Evolutionary conservation across 2,888 invertebrate species (phyloP).

Genomic region (Ectemnius lituratus): DNA sequence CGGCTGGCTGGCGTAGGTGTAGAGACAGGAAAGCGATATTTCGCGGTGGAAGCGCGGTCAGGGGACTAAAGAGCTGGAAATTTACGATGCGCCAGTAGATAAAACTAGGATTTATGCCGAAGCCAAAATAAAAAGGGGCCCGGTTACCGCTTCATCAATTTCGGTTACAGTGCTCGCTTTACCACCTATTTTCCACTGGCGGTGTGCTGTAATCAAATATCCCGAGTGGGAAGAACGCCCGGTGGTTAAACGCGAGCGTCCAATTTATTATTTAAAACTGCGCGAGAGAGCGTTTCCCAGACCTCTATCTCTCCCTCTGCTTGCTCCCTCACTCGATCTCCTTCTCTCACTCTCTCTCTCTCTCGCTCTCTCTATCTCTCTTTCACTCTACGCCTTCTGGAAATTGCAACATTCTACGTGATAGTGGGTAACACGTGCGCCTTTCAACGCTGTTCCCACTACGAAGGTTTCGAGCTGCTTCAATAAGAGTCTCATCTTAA

Average conservation of each 20-base stretch:
- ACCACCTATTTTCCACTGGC: conserved; percentile 25
- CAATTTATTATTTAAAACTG: conserved; percentile 56
- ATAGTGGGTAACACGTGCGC: conserved; percentile 36
- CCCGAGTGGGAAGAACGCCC: conserved; percentile 34
- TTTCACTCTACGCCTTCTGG: neutral
- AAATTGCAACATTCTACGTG: conserved; percentile 33
- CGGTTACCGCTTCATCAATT: conserved; percentile 17
- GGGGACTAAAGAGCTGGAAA: neutral
- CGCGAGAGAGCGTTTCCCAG: conserved; percentile 28
- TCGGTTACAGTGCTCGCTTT: conserved; percentile 21
- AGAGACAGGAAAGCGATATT: neutral
- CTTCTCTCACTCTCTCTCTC: too few species aligned
- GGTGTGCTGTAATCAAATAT: conserved; percentile 17
- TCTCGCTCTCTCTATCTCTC: too few species aligned
- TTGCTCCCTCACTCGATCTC: too few species aligned
- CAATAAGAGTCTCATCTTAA: conserved; percentile 23
- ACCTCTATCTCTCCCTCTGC: too few species aligned
- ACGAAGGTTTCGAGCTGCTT: conserved; percentile 13
- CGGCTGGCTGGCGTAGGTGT: neutral
- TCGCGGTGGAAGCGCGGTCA: too few species aligned
- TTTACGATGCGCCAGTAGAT: neutral
- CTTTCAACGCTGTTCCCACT: conserved; percentile 34
- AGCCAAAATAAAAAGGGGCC: neutral
- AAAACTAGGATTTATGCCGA: conserved; percentile 8
- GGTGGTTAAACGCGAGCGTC: conserved; percentile 39